Conservation (phyloP, 1,140 invertebrate genomes). For the Penaeus indicus region DNA sequence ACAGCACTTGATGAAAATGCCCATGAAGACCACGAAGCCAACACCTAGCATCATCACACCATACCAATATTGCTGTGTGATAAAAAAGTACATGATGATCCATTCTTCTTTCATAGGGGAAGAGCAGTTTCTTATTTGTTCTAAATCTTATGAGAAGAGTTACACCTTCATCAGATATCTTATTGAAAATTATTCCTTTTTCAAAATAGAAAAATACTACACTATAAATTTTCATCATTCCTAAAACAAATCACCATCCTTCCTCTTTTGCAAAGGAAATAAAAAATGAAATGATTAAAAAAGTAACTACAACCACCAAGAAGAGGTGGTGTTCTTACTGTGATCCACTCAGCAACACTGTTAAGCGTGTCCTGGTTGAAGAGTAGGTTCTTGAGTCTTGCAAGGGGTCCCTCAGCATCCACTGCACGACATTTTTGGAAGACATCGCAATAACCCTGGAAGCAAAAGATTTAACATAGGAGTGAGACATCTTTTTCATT, state of each 20-base stretch:
- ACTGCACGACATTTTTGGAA: conserved; percentile 97
- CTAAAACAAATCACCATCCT: not conserved
- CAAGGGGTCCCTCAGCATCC: conserved; percentile 97
- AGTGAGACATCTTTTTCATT: not conserved
- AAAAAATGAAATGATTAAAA: not conserved
- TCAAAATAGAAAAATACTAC: conserved; percentile 25
- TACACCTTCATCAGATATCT: not conserved
- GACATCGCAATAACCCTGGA: conserved; percentile 97
- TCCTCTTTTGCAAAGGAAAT: not conserved
- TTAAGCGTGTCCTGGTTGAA: conserved; percentile 92
- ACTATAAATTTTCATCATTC: conserved; percentile 39
- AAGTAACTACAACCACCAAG: conserved; percentile 21
- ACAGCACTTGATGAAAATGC: conserved; percentile 98
- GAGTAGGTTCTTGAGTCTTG: conserved; percentile 95
- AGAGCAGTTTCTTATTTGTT: no score
- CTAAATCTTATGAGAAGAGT: not conserved
- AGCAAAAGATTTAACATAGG: conserved; percentile 22
- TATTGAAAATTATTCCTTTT: not conserved
- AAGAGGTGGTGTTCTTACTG: conserved; percentile 71
- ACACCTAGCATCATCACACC: conserved; percentile 92
- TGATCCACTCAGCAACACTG: conserved; percentile 89
- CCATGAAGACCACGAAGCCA: conserved; percentile 94
- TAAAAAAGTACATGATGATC: conserved; percentile 40
- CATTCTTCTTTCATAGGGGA: no score
- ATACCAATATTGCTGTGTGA: conserved; percentile 92